Percentiles rank a stretch among this genome's conserved stretches.
phyloP scores from a whole-genome alignment of 2,888 invertebrate genomes.

The Agonopterix arenella region DNA sequence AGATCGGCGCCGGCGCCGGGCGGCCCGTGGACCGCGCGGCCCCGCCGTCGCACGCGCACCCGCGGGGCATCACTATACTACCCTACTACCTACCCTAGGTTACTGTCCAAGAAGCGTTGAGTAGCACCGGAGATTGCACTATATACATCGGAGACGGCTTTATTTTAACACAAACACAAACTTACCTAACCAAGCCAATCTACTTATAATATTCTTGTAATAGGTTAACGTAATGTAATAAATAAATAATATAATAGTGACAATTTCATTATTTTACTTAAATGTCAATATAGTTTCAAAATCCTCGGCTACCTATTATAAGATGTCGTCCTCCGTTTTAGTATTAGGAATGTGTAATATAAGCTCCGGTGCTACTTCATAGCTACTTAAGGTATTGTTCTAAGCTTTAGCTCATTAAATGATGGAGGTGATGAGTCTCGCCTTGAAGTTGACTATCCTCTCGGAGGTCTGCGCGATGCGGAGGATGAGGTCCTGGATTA shows the following conservation, averaged over 20 bases:
- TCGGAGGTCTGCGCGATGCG: conserved; percentile 94
- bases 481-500: conserved; percentile 91
- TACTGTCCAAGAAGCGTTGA: conserved; percentile 11
- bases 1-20: conserved; percentile 37
- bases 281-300: no score
- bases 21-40: conserved; percentile 24
- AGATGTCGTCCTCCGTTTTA: no score
- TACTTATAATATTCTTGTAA: not conserved
- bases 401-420: conserved; percentile 79
- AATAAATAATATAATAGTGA: not conserved
- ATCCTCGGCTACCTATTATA: no score
- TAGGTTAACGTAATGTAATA: not conserved
- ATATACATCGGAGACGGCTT: not conserved
- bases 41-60: conserved; percentile 9
- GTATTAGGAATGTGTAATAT: not conserved
- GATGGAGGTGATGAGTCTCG: conserved; percentile 91
- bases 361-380: conserved; percentile 12
- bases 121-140: conserved; percentile 5
- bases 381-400: conserved; percentile 36
- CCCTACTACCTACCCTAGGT: conserved; percentile 34
- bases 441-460: conserved; percentile 95
- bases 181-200: not conserved
- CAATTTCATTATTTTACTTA: no score
- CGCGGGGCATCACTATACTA: conserved; percentile 14
- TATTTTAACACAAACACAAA: not conserved